phyloP scores from a whole-genome alignment of 2,113 vertebrate species.

The Nymphicus hollandicus region DNA sequence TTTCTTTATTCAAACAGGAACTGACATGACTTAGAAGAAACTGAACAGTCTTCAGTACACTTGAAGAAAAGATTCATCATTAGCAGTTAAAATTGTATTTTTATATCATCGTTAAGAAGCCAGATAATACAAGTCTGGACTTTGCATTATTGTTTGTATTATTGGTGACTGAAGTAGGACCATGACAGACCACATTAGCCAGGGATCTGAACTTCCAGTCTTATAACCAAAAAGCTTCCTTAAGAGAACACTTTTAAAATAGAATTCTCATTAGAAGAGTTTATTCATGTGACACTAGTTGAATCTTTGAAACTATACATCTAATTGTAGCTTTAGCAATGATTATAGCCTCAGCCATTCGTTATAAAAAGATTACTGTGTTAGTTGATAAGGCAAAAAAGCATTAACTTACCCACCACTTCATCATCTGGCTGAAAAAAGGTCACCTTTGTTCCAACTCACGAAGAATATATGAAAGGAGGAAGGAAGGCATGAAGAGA shows the following conservation, averaged over 20 bases:
- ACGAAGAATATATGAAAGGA: background rate
- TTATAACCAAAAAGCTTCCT: background rate
- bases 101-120: background rate
- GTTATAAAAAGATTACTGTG: background rate
- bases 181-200: background rate
- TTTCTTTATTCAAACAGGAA: background rate
- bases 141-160: background rate
- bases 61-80: background rate
- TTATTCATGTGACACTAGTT: background rate
- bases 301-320: background rate
- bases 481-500: background rate
- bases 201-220: background rate
- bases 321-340: background rate
- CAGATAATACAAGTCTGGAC: background rate
- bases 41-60: background rate
- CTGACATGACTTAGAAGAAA: background rate
- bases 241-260: background rate
- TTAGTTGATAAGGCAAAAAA: background rate
- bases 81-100: background rate
- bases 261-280: background rate
- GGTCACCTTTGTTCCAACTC: constrained; percentile 90
- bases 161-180: background rate
- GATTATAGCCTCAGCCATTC: background rate
- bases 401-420: constrained; percentile 85
- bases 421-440: constrained; percentile 92